Percentiles rank a stretch among this genome's conserved stretches.
Evolutionary conservation across 2,888 invertebrate species (phyloP).

Genomic region (Notodonta ziczac): DNA sequence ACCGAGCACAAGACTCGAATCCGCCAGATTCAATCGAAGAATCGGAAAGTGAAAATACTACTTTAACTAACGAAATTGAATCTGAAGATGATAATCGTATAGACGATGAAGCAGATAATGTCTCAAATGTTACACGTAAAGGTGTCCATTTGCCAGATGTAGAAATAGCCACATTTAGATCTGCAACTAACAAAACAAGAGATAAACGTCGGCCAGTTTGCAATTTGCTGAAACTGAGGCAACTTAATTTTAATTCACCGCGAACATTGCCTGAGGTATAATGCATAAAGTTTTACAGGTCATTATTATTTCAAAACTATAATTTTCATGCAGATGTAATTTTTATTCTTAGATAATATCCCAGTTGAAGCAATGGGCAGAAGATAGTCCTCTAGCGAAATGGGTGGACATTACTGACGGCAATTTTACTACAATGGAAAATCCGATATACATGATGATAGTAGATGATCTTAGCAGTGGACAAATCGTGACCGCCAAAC

Average conservation of each 20-base stretch:
- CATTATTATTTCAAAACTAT: conserved; percentile 7
- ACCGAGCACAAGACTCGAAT: background rate
- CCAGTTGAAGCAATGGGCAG: conserved; percentile 71
- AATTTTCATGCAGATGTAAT: background rate
- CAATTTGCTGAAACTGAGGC: conserved; percentile 60
- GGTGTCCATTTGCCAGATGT: conserved; percentile 13
- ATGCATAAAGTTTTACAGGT: background rate
- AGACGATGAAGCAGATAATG: conserved; percentile 9
- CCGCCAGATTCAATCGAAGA: conserved; percentile 20
- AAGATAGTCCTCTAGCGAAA: conserved; percentile 70
- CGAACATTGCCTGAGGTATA: conserved; percentile 66
- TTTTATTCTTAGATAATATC: conserved; percentile 56
- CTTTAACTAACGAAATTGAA: conserved; percentile 12
- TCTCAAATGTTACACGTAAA: conserved; percentile 4
- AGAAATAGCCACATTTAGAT: conserved; percentile 11
- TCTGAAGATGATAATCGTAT: conserved; percentile 8
- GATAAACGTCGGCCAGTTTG: conserved; percentile 47
- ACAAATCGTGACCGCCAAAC: conserved; percentile 70
- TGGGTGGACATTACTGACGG: conserved; percentile 71
- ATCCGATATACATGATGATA: conserved; percentile 76
- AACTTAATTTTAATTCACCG: conserved; percentile 63
- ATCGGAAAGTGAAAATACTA: conserved; percentile 14
- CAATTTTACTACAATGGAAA: conserved; percentile 74
- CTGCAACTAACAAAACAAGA: conserved; percentile 20
- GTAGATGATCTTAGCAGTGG: conserved; percentile 77